Evolutionary conservation across 2,113 vertebrate genomes (phyloP).

Genomic region (Sminthopsis crassicaudata): DNA sequence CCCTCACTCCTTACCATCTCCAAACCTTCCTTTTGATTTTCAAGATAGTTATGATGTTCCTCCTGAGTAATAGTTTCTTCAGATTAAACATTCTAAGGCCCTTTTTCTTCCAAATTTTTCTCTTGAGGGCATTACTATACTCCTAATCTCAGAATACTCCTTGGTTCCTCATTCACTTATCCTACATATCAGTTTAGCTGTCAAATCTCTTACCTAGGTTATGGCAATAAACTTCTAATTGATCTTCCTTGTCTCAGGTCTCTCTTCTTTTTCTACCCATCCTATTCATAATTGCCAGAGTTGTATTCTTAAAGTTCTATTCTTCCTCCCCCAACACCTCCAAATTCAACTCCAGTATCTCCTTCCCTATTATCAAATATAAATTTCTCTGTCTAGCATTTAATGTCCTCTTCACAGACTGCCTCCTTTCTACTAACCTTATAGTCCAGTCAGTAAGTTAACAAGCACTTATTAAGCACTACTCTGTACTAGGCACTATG

Average conservation of each 20-base stretch:
- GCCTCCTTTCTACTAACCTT: background rate
- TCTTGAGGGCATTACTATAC: background rate
- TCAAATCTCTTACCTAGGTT: background rate
- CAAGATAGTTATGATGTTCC: too few species aligned
- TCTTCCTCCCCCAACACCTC: background rate
- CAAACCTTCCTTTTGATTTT: too few species aligned
- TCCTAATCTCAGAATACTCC: background rate
- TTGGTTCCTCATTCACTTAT: background rate
- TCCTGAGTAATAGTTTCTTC: too few species aligned
- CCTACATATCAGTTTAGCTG: background rate
- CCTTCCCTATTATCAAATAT: background rate
- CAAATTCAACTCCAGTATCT: background rate
- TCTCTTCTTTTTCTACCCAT: background rate
- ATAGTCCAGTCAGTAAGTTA: background rate
- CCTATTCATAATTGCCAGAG: background rate
- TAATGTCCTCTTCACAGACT: background rate
- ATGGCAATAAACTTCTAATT: background rate
- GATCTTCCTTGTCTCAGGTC: background rate
- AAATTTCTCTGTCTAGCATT: background rate
- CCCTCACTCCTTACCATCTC: background rate
- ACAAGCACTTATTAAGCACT: background rate
- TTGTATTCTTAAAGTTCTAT: background rate
- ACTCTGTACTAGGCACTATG: background rate
- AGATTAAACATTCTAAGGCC: too few species aligned
- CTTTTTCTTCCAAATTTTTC: background rate